Conservation (phyloP, 2,797 vertebrate genomes). For the Aulostomus chinensis region DNA sequence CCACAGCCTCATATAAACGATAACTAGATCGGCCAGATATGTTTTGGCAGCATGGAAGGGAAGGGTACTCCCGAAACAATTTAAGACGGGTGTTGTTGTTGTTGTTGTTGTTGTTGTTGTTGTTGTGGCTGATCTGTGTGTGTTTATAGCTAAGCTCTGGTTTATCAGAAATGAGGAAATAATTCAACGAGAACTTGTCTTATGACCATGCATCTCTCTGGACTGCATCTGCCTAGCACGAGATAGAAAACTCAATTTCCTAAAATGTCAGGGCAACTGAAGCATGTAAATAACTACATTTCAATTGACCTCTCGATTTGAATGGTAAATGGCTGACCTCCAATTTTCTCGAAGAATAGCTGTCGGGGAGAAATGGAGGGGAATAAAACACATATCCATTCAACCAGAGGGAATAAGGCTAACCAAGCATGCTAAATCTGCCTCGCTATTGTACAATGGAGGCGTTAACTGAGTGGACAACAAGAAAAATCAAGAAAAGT, state of each 20-base stretch:
- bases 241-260: conserved; percentile 56
- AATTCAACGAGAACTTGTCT: conserved; percentile 13
- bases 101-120: background rate
- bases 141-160: background rate
- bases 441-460: conserved; percentile 14
- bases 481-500: conserved; percentile 15
- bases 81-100: no score
- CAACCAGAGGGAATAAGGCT: conserved; percentile 35
- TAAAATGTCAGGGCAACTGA: conserved; percentile 66
- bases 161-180: background rate
- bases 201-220: conserved; percentile 7
- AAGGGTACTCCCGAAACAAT: no score
- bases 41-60: no score
- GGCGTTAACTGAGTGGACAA: conserved; percentile 25
- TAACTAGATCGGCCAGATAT: no score
- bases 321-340: conserved; percentile 70
- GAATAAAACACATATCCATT: conserved; percentile 52
- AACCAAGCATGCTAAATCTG: conserved; percentile 38
- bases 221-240: conserved; percentile 34
- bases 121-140: background rate
- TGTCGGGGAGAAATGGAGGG: conserved; percentile 57
- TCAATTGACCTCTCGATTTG: conserved; percentile 71
- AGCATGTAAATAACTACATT: conserved; percentile 74
- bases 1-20: no score
- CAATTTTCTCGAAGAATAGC: conserved; percentile 49